These are phyloP conservation scores for Euspilapteryx auroguttella DNA, from an alignment of 2,888 invertebrate species.

Conservation along the genomic window DNA sequence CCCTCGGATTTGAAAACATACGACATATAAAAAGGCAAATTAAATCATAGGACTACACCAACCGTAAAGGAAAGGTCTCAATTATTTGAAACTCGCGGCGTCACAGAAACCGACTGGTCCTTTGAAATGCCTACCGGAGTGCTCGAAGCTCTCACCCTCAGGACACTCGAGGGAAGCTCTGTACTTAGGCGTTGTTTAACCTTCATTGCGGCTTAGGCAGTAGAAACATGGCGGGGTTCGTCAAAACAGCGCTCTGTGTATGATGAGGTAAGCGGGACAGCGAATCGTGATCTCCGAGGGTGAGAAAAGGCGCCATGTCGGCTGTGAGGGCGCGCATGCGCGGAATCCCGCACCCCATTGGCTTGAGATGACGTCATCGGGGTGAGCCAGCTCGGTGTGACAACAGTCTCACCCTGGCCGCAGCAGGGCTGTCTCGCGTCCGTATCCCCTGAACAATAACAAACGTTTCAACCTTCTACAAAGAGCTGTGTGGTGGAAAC, in stretches of 20 bases:
- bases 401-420: constrained; percentile 52
- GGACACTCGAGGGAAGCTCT: constrained; percentile 23
- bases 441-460: constrained; percentile 26
- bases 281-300: constrained; percentile 15
- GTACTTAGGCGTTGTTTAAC: constrained; percentile 15
- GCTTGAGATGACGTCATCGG: constrained; percentile 57
- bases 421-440: constrained; percentile 30
- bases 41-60: constrained; percentile 56
- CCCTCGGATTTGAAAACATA: too few relatives aligned
- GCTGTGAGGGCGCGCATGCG: constrained; percentile 49
- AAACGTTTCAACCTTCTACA: too few relatives aligned
- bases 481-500: too few relatives aligned
- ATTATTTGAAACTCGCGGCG: constrained; percentile 48
- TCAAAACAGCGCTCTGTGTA: constrained; percentile 40
- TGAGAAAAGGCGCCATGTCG: constrained; percentile 41
- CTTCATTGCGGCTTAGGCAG: too few relatives aligned
- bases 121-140: constrained; percentile 52
- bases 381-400: constrained; percentile 52
- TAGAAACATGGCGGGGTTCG: too few relatives aligned
- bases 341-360: constrained; percentile 40
- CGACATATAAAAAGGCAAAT: constrained; percentile 53
- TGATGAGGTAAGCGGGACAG: constrained; percentile 13
- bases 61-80: too few relatives aligned
- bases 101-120: constrained; percentile 41
- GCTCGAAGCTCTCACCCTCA: constrained; percentile 55